phyloP scores from a whole-genome alignment of 1,140 invertebrate species.

The Cyclargus thomasi region DNA sequence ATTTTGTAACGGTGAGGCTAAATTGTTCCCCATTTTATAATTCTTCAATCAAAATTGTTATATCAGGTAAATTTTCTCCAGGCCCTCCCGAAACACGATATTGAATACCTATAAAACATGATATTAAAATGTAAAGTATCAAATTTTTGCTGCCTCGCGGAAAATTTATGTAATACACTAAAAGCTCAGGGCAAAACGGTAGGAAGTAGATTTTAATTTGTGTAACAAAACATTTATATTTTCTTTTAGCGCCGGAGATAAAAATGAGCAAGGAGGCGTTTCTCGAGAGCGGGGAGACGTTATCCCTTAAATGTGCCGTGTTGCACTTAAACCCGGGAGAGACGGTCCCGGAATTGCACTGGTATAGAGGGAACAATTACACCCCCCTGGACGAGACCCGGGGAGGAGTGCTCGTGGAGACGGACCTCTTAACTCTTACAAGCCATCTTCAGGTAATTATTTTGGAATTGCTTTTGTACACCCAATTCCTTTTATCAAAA shows the following conservation, averaged over 20 bases:
- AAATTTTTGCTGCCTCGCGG: background rate
- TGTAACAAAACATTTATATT: constrained; percentile 22
- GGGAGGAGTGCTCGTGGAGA: constrained; percentile 59
- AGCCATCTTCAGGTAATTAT: constrained; percentile 58
- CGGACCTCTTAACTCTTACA: constrained; percentile 54
- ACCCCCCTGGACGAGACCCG: constrained; percentile 55
- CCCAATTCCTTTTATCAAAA: background rate
- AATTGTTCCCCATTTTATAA: background rate
- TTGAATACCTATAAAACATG: background rate
- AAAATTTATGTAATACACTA: background rate
- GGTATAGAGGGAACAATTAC: constrained; percentile 52
- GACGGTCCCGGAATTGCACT: constrained; percentile 39
- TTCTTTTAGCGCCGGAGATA: constrained; percentile 59
- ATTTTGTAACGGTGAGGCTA: background rate
- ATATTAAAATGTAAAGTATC: constrained; percentile 4
- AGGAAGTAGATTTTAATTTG: constrained; percentile 7
- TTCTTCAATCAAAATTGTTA: background rate
- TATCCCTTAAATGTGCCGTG: constrained; percentile 58
- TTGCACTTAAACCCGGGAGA: constrained; percentile 50
- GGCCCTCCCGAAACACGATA: background rate
- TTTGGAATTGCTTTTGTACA: constrained; percentile 21
- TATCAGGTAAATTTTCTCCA: background rate
- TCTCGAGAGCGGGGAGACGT: constrained; percentile 57
- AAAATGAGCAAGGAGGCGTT: constrained; percentile 63
- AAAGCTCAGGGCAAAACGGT: background rate